Evolutionary conservation across 2,797 vertebrate genomes (phyloP).

Genomic region (Bucorvus abyssinicus): DNA sequence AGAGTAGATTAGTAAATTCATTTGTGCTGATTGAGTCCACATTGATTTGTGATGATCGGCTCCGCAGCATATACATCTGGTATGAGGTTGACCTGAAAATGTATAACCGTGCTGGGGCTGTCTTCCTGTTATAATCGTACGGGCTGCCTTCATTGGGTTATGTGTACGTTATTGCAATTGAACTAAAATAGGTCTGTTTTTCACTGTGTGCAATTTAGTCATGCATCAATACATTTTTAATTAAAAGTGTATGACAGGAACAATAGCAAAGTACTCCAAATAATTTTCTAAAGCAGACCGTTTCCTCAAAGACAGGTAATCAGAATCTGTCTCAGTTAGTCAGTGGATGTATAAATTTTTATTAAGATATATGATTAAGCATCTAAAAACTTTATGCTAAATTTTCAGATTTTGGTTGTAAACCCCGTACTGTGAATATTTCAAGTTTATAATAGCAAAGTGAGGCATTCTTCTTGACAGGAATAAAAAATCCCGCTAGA

Average conservation of each 20-base stretch:
- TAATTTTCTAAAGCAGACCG: slow-evolving; percentile 66
- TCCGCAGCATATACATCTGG: neutral
- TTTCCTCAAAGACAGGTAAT: slow-evolving; percentile 66
- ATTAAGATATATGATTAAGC: slow-evolving; percentile 51
- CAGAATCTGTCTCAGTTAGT: slow-evolving; percentile 58
- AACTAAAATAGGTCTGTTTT: slow-evolving; percentile 70
- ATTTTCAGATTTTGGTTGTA: neutral
- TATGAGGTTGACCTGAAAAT: slow-evolving; percentile 20
- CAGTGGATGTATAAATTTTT: slow-evolving; percentile 37
- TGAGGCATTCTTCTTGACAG: slow-evolving; percentile 7
- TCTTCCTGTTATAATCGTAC: slow-evolving; percentile 41
- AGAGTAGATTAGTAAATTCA: slow-evolving; percentile 50
- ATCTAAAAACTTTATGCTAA: slow-evolving; percentile 40
- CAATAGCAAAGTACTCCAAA: slow-evolving; percentile 66
- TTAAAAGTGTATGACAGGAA: slow-evolving; percentile 78
- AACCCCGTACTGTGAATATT: neutral
- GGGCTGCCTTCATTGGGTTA: slow-evolving; percentile 53
- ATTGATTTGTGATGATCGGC: slow-evolving; percentile 58
- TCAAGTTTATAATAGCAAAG: neutral
- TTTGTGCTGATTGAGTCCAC: slow-evolving; percentile 48
- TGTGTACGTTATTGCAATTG: slow-evolving; percentile 46
- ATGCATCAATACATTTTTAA: slow-evolving; percentile 78
- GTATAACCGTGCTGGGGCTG: neutral
- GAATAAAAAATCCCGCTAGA: neutral
- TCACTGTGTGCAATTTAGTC: slow-evolving; percentile 66